Conservation (phyloP, 2,888 invertebrate genomes). For the Cryptocheilus praepositus region DNA sequence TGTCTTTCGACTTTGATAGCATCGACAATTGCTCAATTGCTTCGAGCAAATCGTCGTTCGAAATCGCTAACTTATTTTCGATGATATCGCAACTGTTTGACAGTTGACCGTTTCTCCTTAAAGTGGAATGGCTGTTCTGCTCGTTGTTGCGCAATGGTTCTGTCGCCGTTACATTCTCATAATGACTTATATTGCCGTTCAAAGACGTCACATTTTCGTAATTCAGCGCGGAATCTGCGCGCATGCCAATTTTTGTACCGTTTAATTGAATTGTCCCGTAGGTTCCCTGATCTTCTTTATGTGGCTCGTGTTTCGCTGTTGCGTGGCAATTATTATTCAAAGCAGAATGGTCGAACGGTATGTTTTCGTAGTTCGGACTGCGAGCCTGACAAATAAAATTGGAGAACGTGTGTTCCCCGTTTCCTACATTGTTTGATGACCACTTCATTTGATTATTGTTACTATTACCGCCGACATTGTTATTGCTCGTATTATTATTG, state of each 20-base stretch:
- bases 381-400: slow-evolving; percentile 59
- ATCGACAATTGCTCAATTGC: slow-evolving; percentile 74
- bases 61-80: slow-evolving; percentile 76
- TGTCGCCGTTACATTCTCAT: slow-evolving; percentile 61
- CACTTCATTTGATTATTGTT: slow-evolving; percentile 43
- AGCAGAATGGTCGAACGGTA: slow-evolving; percentile 46
- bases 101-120: slow-evolving; percentile 58
- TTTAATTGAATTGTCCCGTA: slow-evolving; percentile 63
- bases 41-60: slow-evolving; percentile 74
- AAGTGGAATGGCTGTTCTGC: slow-evolving; percentile 55
- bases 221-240: slow-evolving; percentile 38
- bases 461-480: not conserved
- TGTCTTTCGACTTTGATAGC: slow-evolving; percentile 65
- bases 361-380: slow-evolving; percentile 66
- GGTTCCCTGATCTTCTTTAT: slow-evolving; percentile 42
- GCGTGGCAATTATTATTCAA: slow-evolving; percentile 27
- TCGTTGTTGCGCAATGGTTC: slow-evolving; percentile 28
- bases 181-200: slow-evolving; percentile 61
- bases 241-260: slow-evolving; percentile 51
- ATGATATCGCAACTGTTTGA: slow-evolving; percentile 70
- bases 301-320: slow-evolving; percentile 26
- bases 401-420: slow-evolving; percentile 48
- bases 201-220: slow-evolving; percentile 54
- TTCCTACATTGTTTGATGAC: slow-evolving; percentile 50
- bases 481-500: not conserved